These are phyloP conservation scores for Drosophila kuntzei DNA, from an alignment of 2,888 invertebrate genomes.

Conservation along the genomic window DNA sequence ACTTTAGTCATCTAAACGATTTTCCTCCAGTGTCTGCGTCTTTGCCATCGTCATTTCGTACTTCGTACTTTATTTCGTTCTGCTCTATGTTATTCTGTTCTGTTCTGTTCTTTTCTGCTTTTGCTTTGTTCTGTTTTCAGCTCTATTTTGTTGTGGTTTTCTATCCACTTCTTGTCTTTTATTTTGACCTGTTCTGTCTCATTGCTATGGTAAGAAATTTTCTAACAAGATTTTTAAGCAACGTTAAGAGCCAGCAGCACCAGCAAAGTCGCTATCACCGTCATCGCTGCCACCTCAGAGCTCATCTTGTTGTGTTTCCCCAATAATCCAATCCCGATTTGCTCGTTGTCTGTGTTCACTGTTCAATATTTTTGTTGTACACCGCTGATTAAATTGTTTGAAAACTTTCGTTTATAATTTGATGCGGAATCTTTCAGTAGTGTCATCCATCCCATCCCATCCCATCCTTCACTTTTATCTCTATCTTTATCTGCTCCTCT, in stretches of 20 bases:
- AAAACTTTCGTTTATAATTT: slow-evolving; percentile 75
- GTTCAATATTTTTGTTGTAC: slow-evolving; percentile 58
- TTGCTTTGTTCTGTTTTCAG: neutral
- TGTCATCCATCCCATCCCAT: slow-evolving; percentile 28
- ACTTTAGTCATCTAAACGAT: slow-evolving; percentile 60
- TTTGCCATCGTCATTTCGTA: slow-evolving; percentile 35
- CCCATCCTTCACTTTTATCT: slow-evolving; percentile 6
- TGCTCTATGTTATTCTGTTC: slow-evolving; percentile 10
- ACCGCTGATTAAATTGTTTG: slow-evolving; percentile 76
- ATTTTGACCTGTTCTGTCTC: slow-evolving; percentile 29
- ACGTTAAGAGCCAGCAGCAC: slow-evolving; percentile 46
- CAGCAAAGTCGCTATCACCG: slow-evolving; percentile 12
- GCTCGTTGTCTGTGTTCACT: neutral
- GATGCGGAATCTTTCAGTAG: slow-evolving; percentile 58
- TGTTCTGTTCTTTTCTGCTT: slow-evolving; percentile 1
- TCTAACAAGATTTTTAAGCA: slow-evolving; percentile 69
- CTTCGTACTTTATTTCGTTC: slow-evolving; percentile 18
- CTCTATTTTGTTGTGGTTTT: slow-evolving; percentile 9
- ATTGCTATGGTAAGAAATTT: slow-evolving; percentile 57
- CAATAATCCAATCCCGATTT: neutral
- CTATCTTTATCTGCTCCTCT: slow-evolving; percentile 29
- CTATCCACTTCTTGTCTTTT: slow-evolving; percentile 15
- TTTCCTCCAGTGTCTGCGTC: slow-evolving; percentile 41
- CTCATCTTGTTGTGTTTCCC: slow-evolving; percentile 12
- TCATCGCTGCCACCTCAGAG: slow-evolving; percentile 4